These are phyloP conservation scores for Pimephales promelas DNA, from an alignment of 2,113 vertebrate species.

Conservation along the genomic window DNA sequence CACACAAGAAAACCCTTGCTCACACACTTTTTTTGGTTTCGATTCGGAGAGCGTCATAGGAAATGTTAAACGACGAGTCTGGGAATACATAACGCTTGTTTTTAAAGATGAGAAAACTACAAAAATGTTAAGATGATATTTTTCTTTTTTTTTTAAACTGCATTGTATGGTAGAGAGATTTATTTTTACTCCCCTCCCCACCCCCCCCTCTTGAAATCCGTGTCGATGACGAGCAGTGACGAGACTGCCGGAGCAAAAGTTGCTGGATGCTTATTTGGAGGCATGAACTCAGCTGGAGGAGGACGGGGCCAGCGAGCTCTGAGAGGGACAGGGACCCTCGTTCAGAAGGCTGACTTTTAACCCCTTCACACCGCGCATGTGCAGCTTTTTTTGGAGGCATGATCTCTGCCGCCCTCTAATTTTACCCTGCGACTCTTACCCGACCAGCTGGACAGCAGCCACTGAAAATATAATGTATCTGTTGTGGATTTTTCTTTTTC, in stretches of 20 bases:
- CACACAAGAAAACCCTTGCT: conserved; percentile 85
- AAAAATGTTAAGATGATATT: conserved; percentile 68
- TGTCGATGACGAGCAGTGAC: conserved; percentile 35
- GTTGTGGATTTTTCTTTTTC: conserved; percentile 61
- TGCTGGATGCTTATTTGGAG: conserved; percentile 34
- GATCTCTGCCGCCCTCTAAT: conserved; percentile 32
- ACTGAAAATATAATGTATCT: conserved; percentile 42
- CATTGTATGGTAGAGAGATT: conserved; percentile 73
- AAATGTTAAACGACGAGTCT: conserved; percentile 54
- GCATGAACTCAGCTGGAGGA: conserved; percentile 28
- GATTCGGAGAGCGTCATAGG: conserved; percentile 75
- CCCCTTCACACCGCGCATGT: conserved; percentile 46
- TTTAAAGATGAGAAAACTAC: conserved; percentile 84
- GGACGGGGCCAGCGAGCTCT: conserved; percentile 22
- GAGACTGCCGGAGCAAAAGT: conserved; percentile 41
- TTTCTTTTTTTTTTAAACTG: conserved; percentile 74
- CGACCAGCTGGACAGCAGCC: conserved; percentile 23
- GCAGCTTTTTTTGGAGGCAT: conserved; percentile 42
- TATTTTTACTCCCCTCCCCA: conserved; percentile 69
- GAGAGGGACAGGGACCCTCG: conserved; percentile 36
- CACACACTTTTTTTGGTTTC: conserved; percentile 70
- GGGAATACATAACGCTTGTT: conserved; percentile 60
- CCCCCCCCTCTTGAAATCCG: conserved; percentile 42
- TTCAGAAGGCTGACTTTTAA: conserved; percentile 20
- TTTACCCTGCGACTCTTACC: conserved; percentile 31